Conservation (phyloP, 30 jellyfish, hydroid and myxozoan species). For the Aurelia sp. region DNA sequence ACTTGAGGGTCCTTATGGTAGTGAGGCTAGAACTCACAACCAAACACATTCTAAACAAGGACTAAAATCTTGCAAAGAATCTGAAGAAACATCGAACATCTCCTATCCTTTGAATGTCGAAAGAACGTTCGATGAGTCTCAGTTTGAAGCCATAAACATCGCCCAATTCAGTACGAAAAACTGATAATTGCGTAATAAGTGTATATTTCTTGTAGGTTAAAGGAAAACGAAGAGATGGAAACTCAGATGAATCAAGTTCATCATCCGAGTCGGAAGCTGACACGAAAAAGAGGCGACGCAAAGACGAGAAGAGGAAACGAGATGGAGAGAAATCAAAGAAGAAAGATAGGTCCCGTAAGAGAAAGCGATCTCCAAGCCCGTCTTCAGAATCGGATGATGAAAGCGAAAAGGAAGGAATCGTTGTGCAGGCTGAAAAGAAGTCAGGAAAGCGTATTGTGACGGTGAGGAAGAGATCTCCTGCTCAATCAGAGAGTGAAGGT, state of each 20-base stretch:
- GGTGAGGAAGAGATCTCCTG: constrained; percentile 57
- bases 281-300: constrained; percentile 14
- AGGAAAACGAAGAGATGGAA: constrained; percentile 31
- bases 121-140: no score
- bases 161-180: no score
- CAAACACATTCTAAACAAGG: no score
- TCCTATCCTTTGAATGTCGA: no score
- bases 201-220: neutral
- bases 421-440: constrained; percentile 30
- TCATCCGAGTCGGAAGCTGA: constrained; percentile 59
- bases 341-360: constrained; percentile 44
- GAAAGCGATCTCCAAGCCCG: constrained; percentile 31
- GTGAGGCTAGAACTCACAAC: no score
- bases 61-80: no score
- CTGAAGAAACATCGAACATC: no score
- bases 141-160: no score
- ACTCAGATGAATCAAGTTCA: constrained; percentile 22
- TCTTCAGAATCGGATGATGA: constrained; percentile 52
- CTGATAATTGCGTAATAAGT: neutral
- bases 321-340: constrained; percentile 17
- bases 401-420: constrained; percentile 40
- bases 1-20: no score
- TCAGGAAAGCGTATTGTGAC: constrained; percentile 59
- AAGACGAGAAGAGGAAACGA: constrained; percentile 22
- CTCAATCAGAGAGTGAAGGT: constrained; percentile 52